Evolutionary conservation across 1,140 invertebrate species (phyloP), one percentile per base, ranked within the genome.

Genomic region (Tetramorium alpestre): DNA sequence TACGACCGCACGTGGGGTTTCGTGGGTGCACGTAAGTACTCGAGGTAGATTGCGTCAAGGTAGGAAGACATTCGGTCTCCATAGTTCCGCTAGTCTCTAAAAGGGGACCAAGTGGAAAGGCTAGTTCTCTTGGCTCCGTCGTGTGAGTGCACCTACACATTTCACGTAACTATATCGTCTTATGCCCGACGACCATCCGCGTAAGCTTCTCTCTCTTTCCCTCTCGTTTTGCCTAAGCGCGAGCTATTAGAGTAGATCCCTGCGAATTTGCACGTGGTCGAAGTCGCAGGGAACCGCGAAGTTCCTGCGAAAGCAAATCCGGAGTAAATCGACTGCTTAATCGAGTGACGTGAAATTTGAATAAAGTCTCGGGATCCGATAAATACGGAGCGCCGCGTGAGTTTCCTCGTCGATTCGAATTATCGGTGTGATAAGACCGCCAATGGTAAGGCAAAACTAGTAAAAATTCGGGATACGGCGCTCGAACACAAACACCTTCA

Each of bases 281-380:
- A 89, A 90, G 89, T 89, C 89, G 78, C 72, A 76, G 88, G 33
- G 80, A 73, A 84, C 88, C 67, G 51, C 47, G 60, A 89, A 90
- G 86, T 90, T 90, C 88, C 69, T 56, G 89, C 86, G 76, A 90
- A 75, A 86, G 89, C 86, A 90, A 90, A 90, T 90, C 86, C 89
- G 80, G 77, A 80, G 89, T 84, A 90, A 90, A 90, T 90, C 89
- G 89, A 90, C 89, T 90, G 89, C 89, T 90, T 90, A 90, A 90
- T 90, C 89, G 89, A 90, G 89, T 90, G 86, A 90, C 89, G 86
- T 76, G 89, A 88, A 90, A 90, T 90, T 90, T 90, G 89, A 90
- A 90, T 90, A 90, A 90, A 90, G 89, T 89, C 89, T 75, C 75
- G 56, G 64, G 70, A 90, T 90, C 62, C 75, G 76, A 85, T 64